phyloP scores from a whole-genome alignment of 2,113 vertebrate species.

The Steatornis caripensis region DNA sequence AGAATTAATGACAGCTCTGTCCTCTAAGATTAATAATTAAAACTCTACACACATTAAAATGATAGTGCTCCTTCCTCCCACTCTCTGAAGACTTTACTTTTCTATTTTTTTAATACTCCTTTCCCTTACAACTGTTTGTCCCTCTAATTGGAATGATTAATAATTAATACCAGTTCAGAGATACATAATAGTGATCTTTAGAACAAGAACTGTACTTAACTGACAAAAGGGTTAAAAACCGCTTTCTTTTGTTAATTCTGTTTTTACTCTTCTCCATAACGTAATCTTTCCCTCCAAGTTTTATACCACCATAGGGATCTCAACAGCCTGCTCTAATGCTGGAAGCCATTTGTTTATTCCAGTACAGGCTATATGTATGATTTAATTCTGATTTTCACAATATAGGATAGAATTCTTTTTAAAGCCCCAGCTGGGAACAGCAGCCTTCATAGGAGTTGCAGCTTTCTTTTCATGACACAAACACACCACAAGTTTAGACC shows the following conservation, averaged over 20 bases:
- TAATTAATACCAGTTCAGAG: slow-evolving; percentile 33
- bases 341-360: neutral
- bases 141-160: slow-evolving; percentile 53
- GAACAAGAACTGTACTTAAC: neutral
- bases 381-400: neutral
- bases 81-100: slow-evolving; percentile 22
- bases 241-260: neutral
- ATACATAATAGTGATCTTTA: neutral
- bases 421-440: neutral
- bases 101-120: neutral
- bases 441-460: neutral
- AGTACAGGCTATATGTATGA: neutral
- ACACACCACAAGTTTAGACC: neutral
- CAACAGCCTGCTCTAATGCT: neutral
- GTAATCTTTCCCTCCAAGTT: neutral
- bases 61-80: neutral
- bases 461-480: neutral
- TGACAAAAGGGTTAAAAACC: neutral
- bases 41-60: slow-evolving; percentile 18
- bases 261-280: neutral
- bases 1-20: slow-evolving; percentile 45
- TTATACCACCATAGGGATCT: neutral
- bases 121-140: slow-evolving; percentile 51
- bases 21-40: slow-evolving; percentile 51
- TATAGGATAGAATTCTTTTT: neutral